Evolutionary conservation across 2,113 vertebrate species (phyloP).

Genomic region (Seriola aureovittata): DNA sequence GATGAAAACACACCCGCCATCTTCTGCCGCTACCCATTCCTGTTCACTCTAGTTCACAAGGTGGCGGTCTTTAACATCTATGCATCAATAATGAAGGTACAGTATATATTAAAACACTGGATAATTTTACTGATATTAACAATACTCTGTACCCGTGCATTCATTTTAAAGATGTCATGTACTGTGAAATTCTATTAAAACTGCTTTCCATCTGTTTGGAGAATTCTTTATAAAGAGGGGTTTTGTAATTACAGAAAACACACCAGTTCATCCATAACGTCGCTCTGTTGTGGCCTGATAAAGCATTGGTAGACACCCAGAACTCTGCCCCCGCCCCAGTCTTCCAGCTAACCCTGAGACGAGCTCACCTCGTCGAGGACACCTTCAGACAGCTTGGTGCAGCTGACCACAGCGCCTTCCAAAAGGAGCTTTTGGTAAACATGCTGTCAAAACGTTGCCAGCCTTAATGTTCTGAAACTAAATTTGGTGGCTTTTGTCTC

Average conservation of each 20-base stretch:
- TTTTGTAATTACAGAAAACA: constrained; percentile 43
- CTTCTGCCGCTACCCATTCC: constrained; percentile 81
- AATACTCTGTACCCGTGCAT: neutral
- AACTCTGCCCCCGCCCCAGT: constrained; percentile 21
- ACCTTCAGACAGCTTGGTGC: constrained; percentile 76
- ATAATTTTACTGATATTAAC: neutral
- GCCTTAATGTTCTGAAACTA: neutral
- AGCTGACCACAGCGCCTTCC: constrained; percentile 63
- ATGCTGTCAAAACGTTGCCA: neutral
- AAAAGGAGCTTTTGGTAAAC: constrained; percentile 70
- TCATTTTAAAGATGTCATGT: neutral
- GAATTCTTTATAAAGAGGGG: neutral
- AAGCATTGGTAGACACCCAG: accelerated
- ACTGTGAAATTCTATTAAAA: neutral
- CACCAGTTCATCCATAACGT: accelerated
- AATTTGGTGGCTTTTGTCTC: neutral
- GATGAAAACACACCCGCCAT: constrained; percentile 40
- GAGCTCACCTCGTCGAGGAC: constrained; percentile 75
- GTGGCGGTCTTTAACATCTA: constrained; percentile 45
- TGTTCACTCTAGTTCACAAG: constrained; percentile 71
- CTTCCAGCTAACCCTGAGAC: constrained; percentile 71
- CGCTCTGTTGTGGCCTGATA: accelerated
- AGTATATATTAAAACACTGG: neutral
- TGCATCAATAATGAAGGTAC: constrained; percentile 51
- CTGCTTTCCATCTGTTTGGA: neutral